phyloP scores from a whole-genome alignment of 2,113 vertebrate species.

The Tyto alba region DNA sequence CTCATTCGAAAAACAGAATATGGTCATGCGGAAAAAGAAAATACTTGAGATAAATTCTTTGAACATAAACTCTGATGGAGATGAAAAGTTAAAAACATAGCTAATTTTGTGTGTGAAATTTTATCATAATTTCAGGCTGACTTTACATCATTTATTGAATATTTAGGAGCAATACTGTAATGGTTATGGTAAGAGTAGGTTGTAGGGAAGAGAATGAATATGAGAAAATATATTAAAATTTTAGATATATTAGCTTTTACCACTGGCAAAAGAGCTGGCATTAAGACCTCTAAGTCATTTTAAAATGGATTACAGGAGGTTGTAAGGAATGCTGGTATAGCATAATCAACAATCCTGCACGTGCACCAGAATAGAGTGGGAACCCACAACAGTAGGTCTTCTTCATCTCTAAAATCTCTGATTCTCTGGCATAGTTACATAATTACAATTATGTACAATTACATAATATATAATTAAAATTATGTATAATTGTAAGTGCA shows the following conservation, averaged over 20 bases:
- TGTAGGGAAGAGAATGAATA: neutral
- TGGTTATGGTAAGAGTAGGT: neutral
- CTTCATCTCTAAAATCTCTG: conserved; percentile 33
- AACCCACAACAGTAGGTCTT: neutral
- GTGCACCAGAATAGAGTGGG: neutral
- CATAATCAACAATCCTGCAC: neutral
- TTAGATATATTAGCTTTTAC: neutral
- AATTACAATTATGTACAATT: conserved; percentile 66
- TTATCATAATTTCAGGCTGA: neutral
- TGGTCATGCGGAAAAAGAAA: neutral
- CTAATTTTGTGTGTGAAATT: neutral
- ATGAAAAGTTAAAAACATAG: neutral
- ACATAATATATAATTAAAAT: conserved; percentile 66
- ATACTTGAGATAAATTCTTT: neutral
- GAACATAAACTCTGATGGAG: neutral
- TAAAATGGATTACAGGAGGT: neutral
- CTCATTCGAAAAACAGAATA: neutral
- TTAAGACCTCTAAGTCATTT: neutral
- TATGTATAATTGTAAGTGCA: conserved; percentile 52
- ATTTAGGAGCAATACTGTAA: neutral
- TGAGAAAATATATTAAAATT: neutral
- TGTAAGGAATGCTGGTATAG: neutral
- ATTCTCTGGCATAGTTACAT: conserved; percentile 49
- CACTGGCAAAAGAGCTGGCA: neutral
- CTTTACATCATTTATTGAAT: neutral